A percentile compares a stretch with the other conserved stretches of the same genome.
Evolutionary conservation across 2,888 invertebrate genomes (phyloP).

Genomic region (Rugalucina vietnamica): DNA sequence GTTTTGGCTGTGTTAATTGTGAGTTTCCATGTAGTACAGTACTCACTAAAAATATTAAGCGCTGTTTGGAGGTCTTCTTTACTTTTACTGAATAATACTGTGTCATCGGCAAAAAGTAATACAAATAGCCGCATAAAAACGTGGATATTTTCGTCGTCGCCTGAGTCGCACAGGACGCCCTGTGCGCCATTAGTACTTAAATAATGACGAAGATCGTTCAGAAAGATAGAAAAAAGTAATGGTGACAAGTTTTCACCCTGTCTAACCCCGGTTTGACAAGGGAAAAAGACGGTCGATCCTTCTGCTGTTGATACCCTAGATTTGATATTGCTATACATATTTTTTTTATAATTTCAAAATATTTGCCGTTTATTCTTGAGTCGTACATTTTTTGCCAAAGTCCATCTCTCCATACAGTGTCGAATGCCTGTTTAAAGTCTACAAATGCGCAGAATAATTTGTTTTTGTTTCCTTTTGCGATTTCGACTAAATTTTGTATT

Average conservation of each 20-base stretch:
- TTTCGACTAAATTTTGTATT: neutral
- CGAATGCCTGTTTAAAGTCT: neutral
- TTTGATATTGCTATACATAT: neutral
- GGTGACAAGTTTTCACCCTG: neutral
- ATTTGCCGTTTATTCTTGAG: neutral
- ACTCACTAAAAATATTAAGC: too few relatives aligned
- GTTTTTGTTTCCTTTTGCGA: neutral
- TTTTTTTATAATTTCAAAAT: neutral
- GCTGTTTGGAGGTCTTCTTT: too few relatives aligned
- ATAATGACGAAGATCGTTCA: constrained; percentile 7
- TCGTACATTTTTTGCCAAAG: neutral
- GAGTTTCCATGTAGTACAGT: too few relatives aligned
- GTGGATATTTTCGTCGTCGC: too few relatives aligned
- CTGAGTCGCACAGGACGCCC: too few relatives aligned
- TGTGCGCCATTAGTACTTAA: too few relatives aligned
- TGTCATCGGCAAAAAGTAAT: too few relatives aligned
- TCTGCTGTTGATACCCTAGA: neutral
- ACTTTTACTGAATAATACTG: too few relatives aligned
- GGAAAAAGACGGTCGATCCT: neutral
- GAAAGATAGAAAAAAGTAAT: neutral
- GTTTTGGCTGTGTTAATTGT: too few relatives aligned
- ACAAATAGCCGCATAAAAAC: too few relatives aligned
- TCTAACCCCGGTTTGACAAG: neutral
- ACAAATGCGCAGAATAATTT: too few relatives aligned
- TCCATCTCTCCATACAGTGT: neutral